Percentiles rank a stretch among this genome's conserved stretches.
Evolutionary conservation across 1,140 invertebrate species (phyloP).

Genomic region (Orchesella cincta): DNA sequence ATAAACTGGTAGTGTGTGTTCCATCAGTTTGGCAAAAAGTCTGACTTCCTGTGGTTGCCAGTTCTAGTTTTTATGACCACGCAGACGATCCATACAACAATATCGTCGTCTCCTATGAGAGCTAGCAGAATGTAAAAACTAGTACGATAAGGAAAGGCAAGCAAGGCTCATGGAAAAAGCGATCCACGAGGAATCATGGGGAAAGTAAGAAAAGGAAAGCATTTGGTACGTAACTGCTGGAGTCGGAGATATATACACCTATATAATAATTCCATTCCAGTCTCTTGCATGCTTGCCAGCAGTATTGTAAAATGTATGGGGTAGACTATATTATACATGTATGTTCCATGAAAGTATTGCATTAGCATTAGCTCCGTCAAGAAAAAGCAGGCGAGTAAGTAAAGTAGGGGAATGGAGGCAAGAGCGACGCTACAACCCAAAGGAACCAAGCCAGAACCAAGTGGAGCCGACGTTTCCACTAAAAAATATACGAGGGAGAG

Average conservation of each 20-base stretch:
- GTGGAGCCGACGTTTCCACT: not conserved
- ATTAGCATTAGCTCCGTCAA: too few relatives aligned
- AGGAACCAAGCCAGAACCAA: not conserved
- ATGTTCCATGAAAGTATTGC: too few relatives aligned
- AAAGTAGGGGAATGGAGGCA: not conserved
- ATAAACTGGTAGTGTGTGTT: too few relatives aligned
- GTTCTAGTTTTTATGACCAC: constrained; percentile 1
- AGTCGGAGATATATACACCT: too few relatives aligned
- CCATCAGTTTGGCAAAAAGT: too few relatives aligned
- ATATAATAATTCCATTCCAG: too few relatives aligned
- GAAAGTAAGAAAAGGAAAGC: not conserved
- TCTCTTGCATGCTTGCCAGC: too few relatives aligned
- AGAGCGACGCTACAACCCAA: not conserved
- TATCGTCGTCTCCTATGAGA: not conserved
- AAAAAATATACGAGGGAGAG: not conserved
- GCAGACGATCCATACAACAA: not conserved
- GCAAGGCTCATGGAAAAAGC: not conserved
- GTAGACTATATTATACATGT: too few relatives aligned
- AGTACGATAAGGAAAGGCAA: constrained; percentile 1
- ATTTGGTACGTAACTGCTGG: not conserved
- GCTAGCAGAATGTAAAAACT: not conserved
- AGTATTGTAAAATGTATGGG: too few relatives aligned
- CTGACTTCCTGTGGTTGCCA: constrained; percentile 18
- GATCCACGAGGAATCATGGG: constrained; percentile 9
- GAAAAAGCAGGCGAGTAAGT: too few relatives aligned